These are phyloP conservation scores for Illadopsis cleaveri DNA, from an alignment of 2,113 vertebrate genomes.

Conservation along the genomic window DNA sequence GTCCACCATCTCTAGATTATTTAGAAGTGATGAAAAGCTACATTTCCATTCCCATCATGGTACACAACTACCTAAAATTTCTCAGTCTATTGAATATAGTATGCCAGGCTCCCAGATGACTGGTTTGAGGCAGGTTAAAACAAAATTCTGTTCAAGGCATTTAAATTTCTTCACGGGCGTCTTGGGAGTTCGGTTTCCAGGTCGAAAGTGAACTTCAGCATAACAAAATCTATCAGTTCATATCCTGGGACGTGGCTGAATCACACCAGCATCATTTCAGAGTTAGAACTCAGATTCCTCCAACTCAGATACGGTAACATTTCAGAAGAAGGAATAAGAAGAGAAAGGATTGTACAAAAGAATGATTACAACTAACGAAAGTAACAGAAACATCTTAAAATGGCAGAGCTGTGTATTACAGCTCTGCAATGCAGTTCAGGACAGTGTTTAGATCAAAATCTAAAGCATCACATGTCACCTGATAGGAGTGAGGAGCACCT, in stretches of 20 bases:
- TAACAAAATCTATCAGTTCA: background rate
- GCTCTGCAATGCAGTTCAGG: too few species aligned
- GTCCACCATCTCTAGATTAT: background rate
- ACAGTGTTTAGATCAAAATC: background rate
- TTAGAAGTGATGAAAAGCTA: background rate
- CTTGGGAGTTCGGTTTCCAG: background rate
- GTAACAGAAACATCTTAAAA: background rate
- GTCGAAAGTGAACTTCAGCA: background rate
- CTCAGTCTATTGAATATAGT: background rate
- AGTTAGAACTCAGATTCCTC: background rate
- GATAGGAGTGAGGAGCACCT: background rate
- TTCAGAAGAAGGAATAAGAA: background rate
- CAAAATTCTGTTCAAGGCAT: background rate
- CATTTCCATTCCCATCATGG: background rate
- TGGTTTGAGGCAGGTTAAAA: background rate
- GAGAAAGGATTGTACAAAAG: background rate
- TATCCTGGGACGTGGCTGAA: background rate
- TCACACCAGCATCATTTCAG: background rate
- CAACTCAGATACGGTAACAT: background rate
- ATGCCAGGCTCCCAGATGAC: background rate
- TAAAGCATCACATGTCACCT: background rate
- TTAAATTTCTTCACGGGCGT: background rate
- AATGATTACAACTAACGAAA: rapidly evolving
- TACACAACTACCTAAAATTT: background rate
- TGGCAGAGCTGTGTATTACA: background rate